Base-by-base conservation (phyloP, 2,797 vertebrate genomes). In the Tapirus indicus region DNA sequence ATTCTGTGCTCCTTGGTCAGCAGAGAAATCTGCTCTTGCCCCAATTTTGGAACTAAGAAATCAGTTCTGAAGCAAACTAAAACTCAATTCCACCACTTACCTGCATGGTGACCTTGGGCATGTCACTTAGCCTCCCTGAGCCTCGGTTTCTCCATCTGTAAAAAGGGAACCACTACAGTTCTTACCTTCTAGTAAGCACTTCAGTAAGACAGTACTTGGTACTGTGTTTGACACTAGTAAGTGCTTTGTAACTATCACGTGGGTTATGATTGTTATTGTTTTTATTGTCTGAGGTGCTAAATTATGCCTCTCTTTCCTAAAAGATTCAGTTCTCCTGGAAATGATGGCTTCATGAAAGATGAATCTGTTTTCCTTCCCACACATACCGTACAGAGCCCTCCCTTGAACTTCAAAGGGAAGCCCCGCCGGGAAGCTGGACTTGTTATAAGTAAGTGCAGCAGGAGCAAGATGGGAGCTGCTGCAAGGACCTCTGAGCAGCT, bases 391-490 rank as follows among this genome's bases (percentile, higher is more conserved):
- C 21, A 0, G 47, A 27, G 44, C 12, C 54, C 78, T 88, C 87
- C 72, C 93, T 80, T 41, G 83, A 88, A 96, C 95, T 97, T 98
- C 94, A 97, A 96, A 98, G 97, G 88, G 66, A 82, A 91, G 41
- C n/a, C 38, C 41, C 6, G 0, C 44, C 82, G 60, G 82, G 97
- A 93, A 88, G 52, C 78, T 56, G 1, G 38, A 12, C 92, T 47
- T 14, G n/a, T 84, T 88, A 13, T 47, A 68, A 93, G 79, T 72
- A 72, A 71, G 96, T 60, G 62, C 60, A 85, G 90, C 44, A 7
- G 87, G 90, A 49, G 87, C 83, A 66, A 52, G 86, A 78, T 29
- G 66, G 89, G 84, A 52, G 21, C 71, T 16, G 25, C 71, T 44
- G 71, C 38, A 25, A 58, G 77, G 82, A 75, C 85, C 13, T 32